Conservation (phyloP, 2,797 vertebrate species). For the Hephaestus fuliginosus region DNA sequence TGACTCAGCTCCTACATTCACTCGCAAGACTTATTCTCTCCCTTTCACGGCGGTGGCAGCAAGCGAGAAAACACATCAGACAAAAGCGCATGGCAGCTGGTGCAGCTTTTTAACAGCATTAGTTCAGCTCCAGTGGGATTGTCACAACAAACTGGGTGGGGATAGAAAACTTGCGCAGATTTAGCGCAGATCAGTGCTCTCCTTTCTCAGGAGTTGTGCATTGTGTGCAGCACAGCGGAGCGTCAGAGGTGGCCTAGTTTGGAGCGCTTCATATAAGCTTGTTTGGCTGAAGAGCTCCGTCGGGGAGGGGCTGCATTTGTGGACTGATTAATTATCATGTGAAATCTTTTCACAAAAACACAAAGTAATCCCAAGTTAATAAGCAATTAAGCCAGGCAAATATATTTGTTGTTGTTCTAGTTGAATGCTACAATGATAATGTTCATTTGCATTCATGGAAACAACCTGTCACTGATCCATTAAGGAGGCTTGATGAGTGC, state of each 20-base stretch:
- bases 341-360: constrained; percentile 67
- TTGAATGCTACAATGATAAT: constrained; percentile 40
- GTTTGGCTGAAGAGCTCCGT: constrained; percentile 60
- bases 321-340: constrained; percentile 66
- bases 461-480: constrained; percentile 28
- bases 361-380: constrained; percentile 69
- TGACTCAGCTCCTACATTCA: constrained; percentile 43
- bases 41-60: constrained; percentile 14
- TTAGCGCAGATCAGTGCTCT: constrained; percentile 73
- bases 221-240: constrained; percentile 49
- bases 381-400: constrained; percentile 65
- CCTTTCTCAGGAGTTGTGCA: constrained; percentile 63
- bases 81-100: constrained; percentile 58
- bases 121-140: constrained; percentile 76
- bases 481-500: constrained; percentile 19
- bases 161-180: constrained; percentile 70
- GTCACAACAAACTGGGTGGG: constrained; percentile 70
- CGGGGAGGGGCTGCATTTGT: constrained; percentile 52
- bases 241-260: constrained; percentile 75
- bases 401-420: constrained; percentile 42
- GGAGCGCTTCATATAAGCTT: constrained; percentile 49
- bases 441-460: constrained; percentile 39
- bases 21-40: constrained; percentile 22
- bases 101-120: constrained; percentile 74
- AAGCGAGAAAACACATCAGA: constrained; percentile 49